These are phyloP conservation scores for Stichopus horrens DNA, from an alignment of 53 echinoderm and acorn worm genomes.

Conservation along the genomic window DNA sequence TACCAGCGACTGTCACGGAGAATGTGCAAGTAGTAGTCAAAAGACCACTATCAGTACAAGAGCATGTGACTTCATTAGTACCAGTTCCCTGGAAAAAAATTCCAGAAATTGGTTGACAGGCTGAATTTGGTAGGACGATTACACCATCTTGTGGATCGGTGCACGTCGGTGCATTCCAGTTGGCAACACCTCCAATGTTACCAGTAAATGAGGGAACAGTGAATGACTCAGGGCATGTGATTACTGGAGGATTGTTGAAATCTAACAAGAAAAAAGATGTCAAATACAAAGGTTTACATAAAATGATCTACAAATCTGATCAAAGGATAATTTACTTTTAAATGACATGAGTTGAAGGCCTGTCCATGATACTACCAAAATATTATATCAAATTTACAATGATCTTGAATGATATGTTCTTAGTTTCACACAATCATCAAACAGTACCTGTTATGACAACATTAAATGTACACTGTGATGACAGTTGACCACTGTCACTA, in stretches of 20 bases:
- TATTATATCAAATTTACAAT: too few species aligned
- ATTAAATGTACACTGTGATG: background rate
- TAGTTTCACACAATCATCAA: too few species aligned
- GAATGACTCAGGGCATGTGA: conserved; percentile 2
- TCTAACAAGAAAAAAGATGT: background rate
- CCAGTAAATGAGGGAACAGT: background rate
- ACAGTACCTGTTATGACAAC: background rate
- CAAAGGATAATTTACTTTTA: too few species aligned
- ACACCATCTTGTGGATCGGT: conserved; percentile 16
- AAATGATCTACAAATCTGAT: too few species aligned
- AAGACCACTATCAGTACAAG: conserved; percentile 19
- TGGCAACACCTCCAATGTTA: conserved; percentile 7
- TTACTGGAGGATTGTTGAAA: conserved; percentile 18
- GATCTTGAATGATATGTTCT: too few species aligned
- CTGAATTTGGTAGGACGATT: background rate
- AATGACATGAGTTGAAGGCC: too few species aligned
- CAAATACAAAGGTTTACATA: background rate
- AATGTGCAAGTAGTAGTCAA: background rate
- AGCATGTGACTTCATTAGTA: background rate
- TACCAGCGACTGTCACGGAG: conserved; percentile 2
- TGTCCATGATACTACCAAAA: too few species aligned
- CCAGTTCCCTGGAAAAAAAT: background rate
- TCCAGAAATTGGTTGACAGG: background rate
- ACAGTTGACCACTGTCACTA: conserved; percentile 14
- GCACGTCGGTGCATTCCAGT: conserved; percentile 15